These are phyloP conservation scores for Calameuta idolon DNA, from an alignment of 2,888 invertebrate genomes.

Conservation along the genomic window DNA sequence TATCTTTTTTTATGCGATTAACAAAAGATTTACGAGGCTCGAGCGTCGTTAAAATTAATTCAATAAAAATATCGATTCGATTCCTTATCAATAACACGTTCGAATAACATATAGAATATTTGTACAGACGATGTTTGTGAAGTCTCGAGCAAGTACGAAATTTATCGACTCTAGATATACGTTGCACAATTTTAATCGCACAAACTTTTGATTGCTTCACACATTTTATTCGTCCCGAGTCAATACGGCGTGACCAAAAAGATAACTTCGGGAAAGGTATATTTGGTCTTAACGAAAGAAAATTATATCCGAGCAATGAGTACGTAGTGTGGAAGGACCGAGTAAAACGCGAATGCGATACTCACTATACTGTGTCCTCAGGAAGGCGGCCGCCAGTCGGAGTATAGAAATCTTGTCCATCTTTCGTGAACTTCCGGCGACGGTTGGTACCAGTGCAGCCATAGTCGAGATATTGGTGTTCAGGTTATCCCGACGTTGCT, in stretches of 20 bases:
- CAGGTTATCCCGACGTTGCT: conserved; percentile 89
- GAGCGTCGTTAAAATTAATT: background rate
- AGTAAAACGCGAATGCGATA: conserved; percentile 15
- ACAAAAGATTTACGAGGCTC: background rate
- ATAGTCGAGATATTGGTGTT: conserved; percentile 88
- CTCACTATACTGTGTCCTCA: conserved; percentile 81
- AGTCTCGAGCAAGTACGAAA: background rate
- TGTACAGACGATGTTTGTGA: background rate
- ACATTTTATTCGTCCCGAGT: background rate
- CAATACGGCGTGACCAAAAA: background rate
- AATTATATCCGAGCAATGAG: background rate
- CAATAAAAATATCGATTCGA: background rate
- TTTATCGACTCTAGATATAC: background rate
- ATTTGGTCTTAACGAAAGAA: background rate
- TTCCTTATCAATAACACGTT: background rate
- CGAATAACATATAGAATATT: background rate
- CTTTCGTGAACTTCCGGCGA: conserved; percentile 83
- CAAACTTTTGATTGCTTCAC: background rate
- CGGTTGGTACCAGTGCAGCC: conserved; percentile 85
- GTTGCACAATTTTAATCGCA: background rate
- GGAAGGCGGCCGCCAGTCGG: conserved; percentile 86
- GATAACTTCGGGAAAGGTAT: background rate
- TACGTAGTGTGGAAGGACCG: background rate
- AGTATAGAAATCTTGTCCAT: conserved; percentile 93
- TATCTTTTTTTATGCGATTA: background rate